phyloP scores from a whole-genome alignment of 2,888 invertebrate genomes.

The Andrena fulva region DNA sequence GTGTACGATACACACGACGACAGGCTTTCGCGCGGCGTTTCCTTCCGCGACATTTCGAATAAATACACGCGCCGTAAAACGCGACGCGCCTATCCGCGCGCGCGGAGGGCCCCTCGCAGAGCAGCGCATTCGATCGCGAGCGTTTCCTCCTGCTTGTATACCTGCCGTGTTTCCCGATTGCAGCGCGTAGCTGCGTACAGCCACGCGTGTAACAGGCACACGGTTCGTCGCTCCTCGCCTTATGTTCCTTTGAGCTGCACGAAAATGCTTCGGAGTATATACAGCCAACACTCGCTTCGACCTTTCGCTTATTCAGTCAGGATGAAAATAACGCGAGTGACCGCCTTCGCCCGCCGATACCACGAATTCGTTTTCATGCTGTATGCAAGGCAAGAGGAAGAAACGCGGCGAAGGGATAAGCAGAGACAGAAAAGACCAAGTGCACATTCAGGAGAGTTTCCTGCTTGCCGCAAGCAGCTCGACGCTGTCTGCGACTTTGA shows the following conservation, averaged over 20 bases:
- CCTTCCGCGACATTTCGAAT: conserved; percentile 43
- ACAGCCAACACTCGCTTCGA: too few species aligned
- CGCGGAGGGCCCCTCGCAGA: not conserved
- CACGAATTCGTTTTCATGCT: not conserved
- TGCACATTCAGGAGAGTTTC: conserved; percentile 18
- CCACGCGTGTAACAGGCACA: not conserved
- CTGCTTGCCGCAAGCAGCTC: conserved; percentile 32
- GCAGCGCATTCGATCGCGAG: not conserved
- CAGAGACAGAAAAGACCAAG: not conserved
- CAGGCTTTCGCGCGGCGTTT: conserved; percentile 7
- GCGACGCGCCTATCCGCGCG: conserved; percentile 13
- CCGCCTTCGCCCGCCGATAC: too few species aligned
- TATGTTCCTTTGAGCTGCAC: too few species aligned
- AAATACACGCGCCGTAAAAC: conserved; percentile 40
- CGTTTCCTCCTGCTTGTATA: not conserved
- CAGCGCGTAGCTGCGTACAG: not conserved
- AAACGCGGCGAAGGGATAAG: not conserved
- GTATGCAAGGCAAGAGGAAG: not conserved
- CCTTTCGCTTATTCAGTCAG: too few species aligned
- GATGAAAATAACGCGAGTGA: too few species aligned
- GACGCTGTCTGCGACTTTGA: conserved; percentile 67
- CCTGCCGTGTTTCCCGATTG: not conserved
- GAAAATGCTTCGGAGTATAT: too few species aligned
- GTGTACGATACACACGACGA: conserved; percentile 26
- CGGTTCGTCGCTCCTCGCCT: too few species aligned